Evolutionary conservation across 1,140 invertebrate genomes (phyloP).

Genomic region (Listronotus bonariensis): DNA sequence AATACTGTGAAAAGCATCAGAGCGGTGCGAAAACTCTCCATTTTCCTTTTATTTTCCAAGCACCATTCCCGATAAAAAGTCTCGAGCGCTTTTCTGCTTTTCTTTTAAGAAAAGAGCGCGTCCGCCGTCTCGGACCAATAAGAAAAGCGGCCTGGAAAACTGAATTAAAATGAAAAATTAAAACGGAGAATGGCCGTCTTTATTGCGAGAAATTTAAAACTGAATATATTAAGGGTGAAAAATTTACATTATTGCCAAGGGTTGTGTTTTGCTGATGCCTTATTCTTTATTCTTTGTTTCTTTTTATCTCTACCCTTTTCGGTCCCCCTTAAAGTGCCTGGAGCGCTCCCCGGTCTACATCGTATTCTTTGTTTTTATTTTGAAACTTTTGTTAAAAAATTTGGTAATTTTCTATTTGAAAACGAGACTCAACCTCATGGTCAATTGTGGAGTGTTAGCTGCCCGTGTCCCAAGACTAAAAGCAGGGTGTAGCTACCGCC

Average conservation of each 20-base stretch:
- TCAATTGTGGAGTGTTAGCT: too few species aligned
- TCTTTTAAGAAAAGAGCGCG: slow-evolving; percentile 21
- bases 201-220: slow-evolving; percentile 51
- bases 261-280: slow-evolving; percentile 34
- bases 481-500: too few species aligned
- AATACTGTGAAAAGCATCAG: too few species aligned
- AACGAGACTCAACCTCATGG: too few species aligned
- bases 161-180: slow-evolving; percentile 53
- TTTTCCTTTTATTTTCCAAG: too few species aligned
- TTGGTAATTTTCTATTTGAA: too few species aligned
- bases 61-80: slow-evolving; percentile 25
- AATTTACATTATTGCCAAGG: slow-evolving; percentile 41
- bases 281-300: slow-evolving; percentile 27
- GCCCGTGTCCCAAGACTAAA: too few species aligned
- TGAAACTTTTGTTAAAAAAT: too few species aligned
- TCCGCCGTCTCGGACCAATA: slow-evolving; percentile 31
- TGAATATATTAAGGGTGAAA: slow-evolving; percentile 46
- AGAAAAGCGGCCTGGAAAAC: slow-evolving; percentile 40
- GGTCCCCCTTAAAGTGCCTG: not conserved
- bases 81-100: slow-evolving; percentile 28
- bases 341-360: too few species aligned
- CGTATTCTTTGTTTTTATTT: too few species aligned
- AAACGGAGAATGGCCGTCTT: slow-evolving; percentile 50
- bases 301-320: slow-evolving; percentile 19
- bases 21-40: too few species aligned